phyloP scores from a whole-genome alignment of 1,140 invertebrate genomes.

The Phocides pigmalion region DNA sequence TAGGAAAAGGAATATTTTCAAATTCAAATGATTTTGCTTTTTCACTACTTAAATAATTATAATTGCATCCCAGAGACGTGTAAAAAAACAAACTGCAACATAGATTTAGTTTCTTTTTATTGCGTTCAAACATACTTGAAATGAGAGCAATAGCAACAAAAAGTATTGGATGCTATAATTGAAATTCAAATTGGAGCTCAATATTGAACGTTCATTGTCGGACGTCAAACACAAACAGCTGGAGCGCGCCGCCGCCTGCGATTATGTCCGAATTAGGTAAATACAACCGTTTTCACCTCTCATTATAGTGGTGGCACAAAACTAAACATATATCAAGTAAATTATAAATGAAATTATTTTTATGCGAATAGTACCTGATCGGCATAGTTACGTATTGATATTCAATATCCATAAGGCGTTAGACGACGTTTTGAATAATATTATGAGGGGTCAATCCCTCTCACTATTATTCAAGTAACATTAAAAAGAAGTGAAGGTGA shows the following conservation, averaged over 20 bases:
- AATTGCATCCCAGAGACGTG: neutral
- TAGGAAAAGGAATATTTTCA: neutral
- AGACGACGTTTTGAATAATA: too few species aligned
- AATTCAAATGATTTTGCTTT: neutral
- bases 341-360: too few species aligned
- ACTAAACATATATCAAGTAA: too few species aligned
- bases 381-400: too few species aligned
- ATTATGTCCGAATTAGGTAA: neutral
- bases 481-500: too few species aligned
- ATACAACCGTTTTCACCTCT: neutral
- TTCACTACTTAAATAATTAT: neutral
- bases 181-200: neutral
- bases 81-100: neutral
- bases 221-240: neutral
- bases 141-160: neutral
- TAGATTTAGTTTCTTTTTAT: too few species aligned
- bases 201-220: neutral
- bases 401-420: too few species aligned
- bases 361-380: too few species aligned
- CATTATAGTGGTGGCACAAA: neutral
- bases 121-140: too few species aligned
- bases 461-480: too few species aligned
- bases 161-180: constrained; percentile 8
- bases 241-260: too few species aligned
- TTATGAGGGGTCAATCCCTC: too few species aligned